These are phyloP conservation scores for Pogona vitticeps DNA, from an alignment of 2,113 vertebrate species.

Conservation along the genomic window DNA sequence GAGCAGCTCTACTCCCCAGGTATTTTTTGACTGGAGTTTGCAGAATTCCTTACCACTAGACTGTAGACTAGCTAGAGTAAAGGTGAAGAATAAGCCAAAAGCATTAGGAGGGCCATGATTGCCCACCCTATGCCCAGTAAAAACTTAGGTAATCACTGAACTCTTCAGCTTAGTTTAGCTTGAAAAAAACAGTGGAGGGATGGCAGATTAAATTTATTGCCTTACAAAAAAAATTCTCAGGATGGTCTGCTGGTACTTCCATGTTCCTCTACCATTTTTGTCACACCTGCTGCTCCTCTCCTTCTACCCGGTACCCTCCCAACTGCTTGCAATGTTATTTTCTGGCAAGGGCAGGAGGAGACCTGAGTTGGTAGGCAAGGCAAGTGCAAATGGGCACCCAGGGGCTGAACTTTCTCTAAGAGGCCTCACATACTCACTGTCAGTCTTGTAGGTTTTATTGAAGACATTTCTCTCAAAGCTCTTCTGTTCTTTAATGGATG, in stretches of 20 bases:
- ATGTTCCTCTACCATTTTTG: not conserved
- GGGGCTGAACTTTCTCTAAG: not conserved
- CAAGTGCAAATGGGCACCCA: not conserved
- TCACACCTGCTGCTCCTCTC: not conserved
- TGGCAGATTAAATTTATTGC: not conserved
- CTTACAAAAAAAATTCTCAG: no score
- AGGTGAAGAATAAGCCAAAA: not conserved
- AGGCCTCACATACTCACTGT: constrained; percentile 66
- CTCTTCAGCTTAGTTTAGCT: not conserved
- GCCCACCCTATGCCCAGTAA: not conserved
- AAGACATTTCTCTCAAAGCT: constrained; percentile 86
- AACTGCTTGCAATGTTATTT: not conserved
- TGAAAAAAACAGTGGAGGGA: not conserved
- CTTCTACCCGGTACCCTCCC: no score
- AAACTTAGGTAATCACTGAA: not conserved
- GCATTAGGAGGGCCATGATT: not conserved
- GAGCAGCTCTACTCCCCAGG: no score
- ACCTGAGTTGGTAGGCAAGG: not conserved
- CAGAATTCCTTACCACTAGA: not conserved
- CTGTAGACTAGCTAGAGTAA: not conserved
- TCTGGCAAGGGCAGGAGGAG: not conserved
- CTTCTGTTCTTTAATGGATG: constrained; percentile 83
- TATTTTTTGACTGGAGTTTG: not conserved
- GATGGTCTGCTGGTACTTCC: not conserved
- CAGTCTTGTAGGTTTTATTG: constrained; percentile 83